Evolutionary conservation across 2,797 vertebrate genomes (phyloP).

Genomic region (Hippocampus kuda): DNA sequence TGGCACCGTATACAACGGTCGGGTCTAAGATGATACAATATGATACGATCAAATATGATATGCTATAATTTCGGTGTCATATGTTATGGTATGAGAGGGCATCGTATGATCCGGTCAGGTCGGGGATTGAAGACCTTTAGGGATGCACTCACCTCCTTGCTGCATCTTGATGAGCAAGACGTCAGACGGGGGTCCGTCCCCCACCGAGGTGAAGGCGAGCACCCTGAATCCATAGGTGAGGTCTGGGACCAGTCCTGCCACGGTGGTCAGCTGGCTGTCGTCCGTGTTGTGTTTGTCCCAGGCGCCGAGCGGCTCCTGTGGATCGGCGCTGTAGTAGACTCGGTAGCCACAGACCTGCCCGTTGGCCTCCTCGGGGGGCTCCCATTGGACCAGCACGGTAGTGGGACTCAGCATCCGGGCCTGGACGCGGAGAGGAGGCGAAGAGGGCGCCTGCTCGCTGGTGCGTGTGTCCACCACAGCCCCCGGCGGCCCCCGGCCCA

Average conservation of each 20-base stretch:
- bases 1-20: no score
- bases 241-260: constrained; percentile 79
- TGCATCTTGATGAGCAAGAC: constrained; percentile 90
- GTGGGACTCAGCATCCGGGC: constrained; percentile 87
- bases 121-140: no score
- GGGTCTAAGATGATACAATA: no score
- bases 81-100: no score
- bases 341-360: constrained; percentile 86
- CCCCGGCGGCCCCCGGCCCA: constrained; percentile 83
- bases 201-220: constrained; percentile 87
- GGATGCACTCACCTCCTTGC: constrained; percentile 73
- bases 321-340: constrained; percentile 79
- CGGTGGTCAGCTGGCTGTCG: constrained; percentile 79
- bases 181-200: constrained; percentile 85
- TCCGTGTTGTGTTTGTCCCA: constrained; percentile 92
- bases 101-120: no score
- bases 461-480: constrained; percentile 79
- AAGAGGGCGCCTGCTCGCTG: constrained; percentile 90
- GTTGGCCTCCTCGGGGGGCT: constrained; percentile 89
- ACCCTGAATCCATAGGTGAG: constrained; percentile 88
- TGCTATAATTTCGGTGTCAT: no score
- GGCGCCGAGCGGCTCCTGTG: constrained; percentile 68
- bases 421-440: constrained; percentile 81
- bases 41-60: no score
- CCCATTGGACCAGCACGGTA: constrained; percentile 94